Base-by-base conservation (phyloP, 2,888 invertebrate genomes). In the Rotaria magnacalcarata region DNA sequence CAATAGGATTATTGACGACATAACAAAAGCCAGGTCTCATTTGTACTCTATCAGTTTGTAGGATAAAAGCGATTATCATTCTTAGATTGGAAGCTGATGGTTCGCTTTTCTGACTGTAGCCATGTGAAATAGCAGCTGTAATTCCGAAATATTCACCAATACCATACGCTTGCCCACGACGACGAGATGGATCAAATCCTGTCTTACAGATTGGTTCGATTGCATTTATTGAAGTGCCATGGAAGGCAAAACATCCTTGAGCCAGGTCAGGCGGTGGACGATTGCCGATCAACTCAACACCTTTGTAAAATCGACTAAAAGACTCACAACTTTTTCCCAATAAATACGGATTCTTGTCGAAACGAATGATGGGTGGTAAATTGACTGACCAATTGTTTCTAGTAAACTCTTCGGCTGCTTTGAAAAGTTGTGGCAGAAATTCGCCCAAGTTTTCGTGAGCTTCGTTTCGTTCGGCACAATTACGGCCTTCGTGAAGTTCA, bases 111-210 rank as follows among this genome's bases (percentile, higher is more conserved):
- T 41, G 52, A 4, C 21, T 8, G 43, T 84, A 84, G 0, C 84
- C 84, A 43, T 58, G 54, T 1, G 84, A 84, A 41, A 84, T 21
- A 24, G 56, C 41, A 11, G 84, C 43, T 19, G 50, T 84, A 21
- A 50, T 10, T 14, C 84, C 84, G 10, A 84, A 84, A n/a, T 84
- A 84, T 58, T 84, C 84, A 21, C 84, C 84, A 6, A n/a, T 21
- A 2, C 84, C 84, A 34, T 47, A 52, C 6, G 43, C 84, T 21
- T 84, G 84, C 6, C 84, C 84, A 19, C 34, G 41, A 41, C 84
- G 54, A 34, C 84, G 41, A 41, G 34, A 50, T 3, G 84, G 52
- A n/a, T 84, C 84, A 43, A 84, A 84, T 0, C 84, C 84, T 24
- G 84, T n/a, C 3, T 84, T 24, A 58, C 84, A 84, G 3, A 84